Base-by-base conservation (phyloP, 2,797 vertebrate genomes). In the Phoeniculus purpureus region DNA sequence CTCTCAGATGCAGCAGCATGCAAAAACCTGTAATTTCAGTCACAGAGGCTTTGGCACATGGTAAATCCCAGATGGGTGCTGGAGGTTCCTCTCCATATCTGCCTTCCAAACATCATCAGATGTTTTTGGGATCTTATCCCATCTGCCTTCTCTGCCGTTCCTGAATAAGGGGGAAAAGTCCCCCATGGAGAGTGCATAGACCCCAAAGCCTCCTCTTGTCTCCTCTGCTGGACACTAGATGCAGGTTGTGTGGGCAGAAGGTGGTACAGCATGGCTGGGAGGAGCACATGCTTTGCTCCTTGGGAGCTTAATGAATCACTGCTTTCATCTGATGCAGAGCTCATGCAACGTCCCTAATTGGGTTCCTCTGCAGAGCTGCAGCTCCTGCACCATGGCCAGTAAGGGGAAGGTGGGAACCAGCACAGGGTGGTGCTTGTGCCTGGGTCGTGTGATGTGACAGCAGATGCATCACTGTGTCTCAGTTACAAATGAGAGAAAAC, bases 201-300 rank as follows among this genome's bases (percentile, higher is more conserved):
- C 26, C 62, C 48, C 65, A 34, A 66, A 91, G 60, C 68, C 59
- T 90, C 68, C 55, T 90, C 45, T 82, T 23, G 23, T 74, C 45
- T 89, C 34, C n/a, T 89, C 62, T 94, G 93, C 82, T 93, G 86
- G 68, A 59, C 31, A 25, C 48, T 48, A 31, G 3, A 1, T 45
- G 72, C 19, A 0, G 1, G 10, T 58, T 0, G 5, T 0, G 0
- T 0, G 0, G 61, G 68, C 83, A 58, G 62, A 52, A 76, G 34
- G 43, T 54, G 34, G 82, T 32, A 66, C 45, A 82, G 65, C 27
- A 1, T 10, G 71, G 59, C 92, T 1, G 1, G 31, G 16, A 45
- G 48, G 23, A 37, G 22, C 29, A 0, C 0, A 0, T 3, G 4
- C 60, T 68, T 59, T 0, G 0, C 50, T 92, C 54, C 56, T 14